A percentile compares a stretch with the other conserved stretches of the same genome.
Conservation (phyloP, 2,113 vertebrate species). For the Elgaria multicarinata region DNA sequence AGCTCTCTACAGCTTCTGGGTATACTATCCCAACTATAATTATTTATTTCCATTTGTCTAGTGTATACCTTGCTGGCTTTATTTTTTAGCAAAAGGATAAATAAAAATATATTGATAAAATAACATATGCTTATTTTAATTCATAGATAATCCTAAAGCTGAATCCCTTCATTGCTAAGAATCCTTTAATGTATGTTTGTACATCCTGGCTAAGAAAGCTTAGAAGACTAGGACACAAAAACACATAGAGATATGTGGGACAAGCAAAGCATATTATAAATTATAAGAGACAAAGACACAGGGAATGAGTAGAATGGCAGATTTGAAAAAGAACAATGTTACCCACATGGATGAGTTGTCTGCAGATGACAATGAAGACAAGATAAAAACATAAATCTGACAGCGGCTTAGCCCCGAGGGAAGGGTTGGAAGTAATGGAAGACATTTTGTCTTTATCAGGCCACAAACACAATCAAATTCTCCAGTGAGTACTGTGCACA, state of each 20-base stretch:
- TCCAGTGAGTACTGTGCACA: conserved; percentile 23
- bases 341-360: conserved; percentile 11
- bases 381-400: conserved; percentile 58
- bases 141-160: background rate
- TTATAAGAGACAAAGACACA: conserved; percentile 36
- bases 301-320: conserved; percentile 13
- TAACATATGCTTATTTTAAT: background rate
- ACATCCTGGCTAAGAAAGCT: background rate
- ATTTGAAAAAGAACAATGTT: conserved; percentile 42
- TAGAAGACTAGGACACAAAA: background rate
- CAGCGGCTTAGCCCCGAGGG: conserved; percentile 45
- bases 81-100: background rate
- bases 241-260: conserved; percentile 26
- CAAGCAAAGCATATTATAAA: conserved; percentile 12
- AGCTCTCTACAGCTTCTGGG: background rate
- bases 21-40: background rate
- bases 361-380: conserved; percentile 44
- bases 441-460: conserved; percentile 59
- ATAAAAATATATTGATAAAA: background rate
- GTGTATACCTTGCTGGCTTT: background rate
- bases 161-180: background rate
- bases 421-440: conserved; percentile 51
- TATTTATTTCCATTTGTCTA: background rate
- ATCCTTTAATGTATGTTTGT: background rate
- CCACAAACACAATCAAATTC: conserved; percentile 41